Conservation (phyloP, 2,888 invertebrate genomes). For the Aquatica leii region DNA sequence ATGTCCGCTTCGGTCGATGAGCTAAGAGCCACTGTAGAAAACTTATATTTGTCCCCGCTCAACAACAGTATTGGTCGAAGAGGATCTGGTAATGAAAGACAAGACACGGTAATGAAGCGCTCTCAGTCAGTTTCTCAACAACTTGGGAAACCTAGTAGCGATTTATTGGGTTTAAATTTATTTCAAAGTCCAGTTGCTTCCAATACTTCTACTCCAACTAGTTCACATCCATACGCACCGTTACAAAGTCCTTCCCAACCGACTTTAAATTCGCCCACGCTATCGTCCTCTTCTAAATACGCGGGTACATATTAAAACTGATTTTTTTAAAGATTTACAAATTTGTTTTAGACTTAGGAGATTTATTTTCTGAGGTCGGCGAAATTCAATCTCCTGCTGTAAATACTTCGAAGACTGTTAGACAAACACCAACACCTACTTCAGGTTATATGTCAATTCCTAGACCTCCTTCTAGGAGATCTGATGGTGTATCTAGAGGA, state of each 20-base stretch:
- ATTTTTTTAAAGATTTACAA: slow-evolving; percentile 14
- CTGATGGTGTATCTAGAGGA: slow-evolving; percentile 70
- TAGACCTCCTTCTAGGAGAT: slow-evolving; percentile 86
- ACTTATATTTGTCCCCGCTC: slow-evolving; percentile 83
- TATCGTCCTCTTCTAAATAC: slow-evolving; percentile 62
- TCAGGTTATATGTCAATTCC: slow-evolving; percentile 81
- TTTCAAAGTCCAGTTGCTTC: slow-evolving; percentile 84
- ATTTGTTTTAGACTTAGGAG: slow-evolving; percentile 70
- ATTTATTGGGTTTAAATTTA: slow-evolving; percentile 80
- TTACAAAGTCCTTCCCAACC: slow-evolving; percentile 78
- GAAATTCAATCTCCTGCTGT: slow-evolving; percentile 67
- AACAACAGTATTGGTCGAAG: slow-evolving; percentile 69
- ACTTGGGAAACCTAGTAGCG: slow-evolving; percentile 78
- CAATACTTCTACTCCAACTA: slow-evolving; percentile 71
- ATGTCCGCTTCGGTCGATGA: slow-evolving; percentile 97
- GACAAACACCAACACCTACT: slow-evolving; percentile 82
- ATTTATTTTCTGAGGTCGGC: slow-evolving; percentile 85
- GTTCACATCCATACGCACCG: slow-evolving; percentile 81
- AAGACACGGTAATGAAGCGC: slow-evolving; percentile 70
- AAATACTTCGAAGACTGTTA: slow-evolving; percentile 42
- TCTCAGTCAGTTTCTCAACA: slow-evolving; percentile 82
- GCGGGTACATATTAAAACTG: slow-evolving; percentile 63
- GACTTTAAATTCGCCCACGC: slow-evolving; percentile 73
- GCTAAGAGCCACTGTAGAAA: slow-evolving; percentile 89
- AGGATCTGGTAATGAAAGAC: slow-evolving; percentile 73